A percentile compares a stretch with the other conserved stretches of the same genome.
Evolutionary conservation across 2,888 invertebrate species (phyloP).

Genomic region (Rhagonycha fulva): DNA sequence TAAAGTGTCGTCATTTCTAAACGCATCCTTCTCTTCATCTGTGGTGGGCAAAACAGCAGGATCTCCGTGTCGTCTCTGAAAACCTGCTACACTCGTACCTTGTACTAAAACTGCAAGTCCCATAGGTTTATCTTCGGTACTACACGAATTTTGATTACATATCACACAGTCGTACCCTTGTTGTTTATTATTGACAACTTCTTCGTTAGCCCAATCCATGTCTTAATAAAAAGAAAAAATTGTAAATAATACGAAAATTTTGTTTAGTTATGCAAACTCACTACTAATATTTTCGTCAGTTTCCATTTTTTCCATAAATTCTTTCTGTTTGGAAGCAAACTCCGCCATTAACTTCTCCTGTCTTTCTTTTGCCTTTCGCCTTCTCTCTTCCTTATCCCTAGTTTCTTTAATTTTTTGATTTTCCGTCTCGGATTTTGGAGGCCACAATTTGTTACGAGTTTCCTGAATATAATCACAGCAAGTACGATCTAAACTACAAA

Average conservation of each 20-base stretch:
- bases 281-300: constrained; percentile 55
- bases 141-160: constrained; percentile 88
- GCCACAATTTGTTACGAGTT: constrained; percentile 78
- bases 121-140: constrained; percentile 81
- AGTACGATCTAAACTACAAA: constrained; percentile 70
- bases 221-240: constrained; percentile 42
- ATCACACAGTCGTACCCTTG: constrained; percentile 92
- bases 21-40: constrained; percentile 64
- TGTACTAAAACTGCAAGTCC: constrained; percentile 88
- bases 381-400: constrained; percentile 81
- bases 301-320: constrained; percentile 84
- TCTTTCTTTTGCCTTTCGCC: constrained; percentile 82
- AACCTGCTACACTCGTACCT: constrained; percentile 87
- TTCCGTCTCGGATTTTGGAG: constrained; percentile 77
- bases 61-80: constrained; percentile 64
- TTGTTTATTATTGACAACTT: constrained; percentile 58
- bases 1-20: constrained; percentile 67
- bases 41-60: constrained; percentile 65
- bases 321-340: constrained; percentile 87
- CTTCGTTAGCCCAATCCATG: constrained; percentile 71
- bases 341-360: constrained; percentile 93
- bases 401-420: constrained; percentile 71
- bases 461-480: constrained; percentile 72
- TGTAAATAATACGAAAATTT: background rate
- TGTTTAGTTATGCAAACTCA: constrained; percentile 14